phyloP scores from a whole-genome alignment of 2,888 invertebrate genomes.

The Autographa gamma region DNA sequence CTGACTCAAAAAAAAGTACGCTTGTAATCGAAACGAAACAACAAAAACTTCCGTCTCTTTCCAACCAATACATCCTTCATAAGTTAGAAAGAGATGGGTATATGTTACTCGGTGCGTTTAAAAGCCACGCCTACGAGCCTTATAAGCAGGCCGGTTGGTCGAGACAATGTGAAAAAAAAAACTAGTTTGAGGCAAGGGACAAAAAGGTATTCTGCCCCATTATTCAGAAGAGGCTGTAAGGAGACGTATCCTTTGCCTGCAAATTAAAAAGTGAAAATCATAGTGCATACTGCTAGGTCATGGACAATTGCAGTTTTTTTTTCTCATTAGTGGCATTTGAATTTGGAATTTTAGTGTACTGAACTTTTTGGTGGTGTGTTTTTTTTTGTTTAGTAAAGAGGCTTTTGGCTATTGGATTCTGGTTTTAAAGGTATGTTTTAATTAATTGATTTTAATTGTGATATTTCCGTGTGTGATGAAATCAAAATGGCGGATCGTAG shows the following conservation, averaged over 20 bases:
- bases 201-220: conserved; percentile 80
- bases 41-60: conserved; percentile 60
- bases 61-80: conserved; percentile 35
- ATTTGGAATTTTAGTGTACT: conserved; percentile 59
- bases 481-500: conserved; percentile 32
- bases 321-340: conserved; percentile 68
- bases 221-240: conserved; percentile 74
- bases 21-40: conserved; percentile 55
- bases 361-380: conserved; percentile 73
- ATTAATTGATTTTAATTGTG: conserved; percentile 35
- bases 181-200: conserved; percentile 78
- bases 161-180: conserved; percentile 80
- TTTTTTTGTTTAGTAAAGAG: conserved; percentile 58
- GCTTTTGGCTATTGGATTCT: conserved; percentile 55
- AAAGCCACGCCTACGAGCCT: conserved; percentile 74
- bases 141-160: conserved; percentile 77
- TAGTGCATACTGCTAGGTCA: conserved; percentile 76
- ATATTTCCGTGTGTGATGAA: background rate
- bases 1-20: conserved; percentile 66
- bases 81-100: conserved; percentile 62
- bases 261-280: conserved; percentile 74
- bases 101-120: conserved; percentile 22
- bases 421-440: conserved; percentile 55
- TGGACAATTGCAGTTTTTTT: conserved; percentile 63
- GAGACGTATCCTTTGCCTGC: conserved; percentile 75